Conservation (phyloP, 1,140 invertebrate species). For the Drosophila guanche region DNA sequence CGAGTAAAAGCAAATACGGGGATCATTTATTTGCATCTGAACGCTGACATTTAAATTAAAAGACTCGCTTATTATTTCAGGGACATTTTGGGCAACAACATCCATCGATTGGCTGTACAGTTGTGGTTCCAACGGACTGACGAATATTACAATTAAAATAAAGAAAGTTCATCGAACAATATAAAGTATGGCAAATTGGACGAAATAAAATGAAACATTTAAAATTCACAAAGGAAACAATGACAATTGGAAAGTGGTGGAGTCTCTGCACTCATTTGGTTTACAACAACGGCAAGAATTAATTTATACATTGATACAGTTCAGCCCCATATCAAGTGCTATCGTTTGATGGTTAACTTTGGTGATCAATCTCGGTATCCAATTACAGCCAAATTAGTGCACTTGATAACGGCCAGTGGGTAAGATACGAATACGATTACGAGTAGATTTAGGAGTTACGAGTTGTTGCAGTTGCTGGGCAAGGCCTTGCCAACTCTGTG, state of each 20-base stretch:
- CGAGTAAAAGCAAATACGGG: constrained; percentile 28
- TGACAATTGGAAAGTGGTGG: constrained; percentile 13
- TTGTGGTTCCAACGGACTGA: no score
- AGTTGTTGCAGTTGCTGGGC: constrained; percentile 8
- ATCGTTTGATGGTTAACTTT: constrained; percentile 7
- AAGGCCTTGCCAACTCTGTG: constrained; percentile 19
- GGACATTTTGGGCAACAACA: no score
- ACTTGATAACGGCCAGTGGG: constrained; percentile 66
- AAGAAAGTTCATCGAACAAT: no score
- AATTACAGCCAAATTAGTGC: constrained; percentile 66
- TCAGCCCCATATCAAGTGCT: constrained; percentile 64
- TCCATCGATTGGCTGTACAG: no score
- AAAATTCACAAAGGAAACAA: background rate
- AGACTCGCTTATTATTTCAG: background rate
- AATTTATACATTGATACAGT: constrained; percentile 59
- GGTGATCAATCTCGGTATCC: constrained; percentile 16
- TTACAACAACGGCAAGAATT: constrained; percentile 71
- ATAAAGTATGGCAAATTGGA: no score
- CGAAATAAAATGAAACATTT: no score
- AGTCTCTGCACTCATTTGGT: constrained; percentile 9
- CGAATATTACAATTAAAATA: constrained; percentile 5
- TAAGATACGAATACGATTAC: constrained; percentile 44
- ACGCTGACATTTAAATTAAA: constrained; percentile 1
- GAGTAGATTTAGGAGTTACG: constrained; percentile 42
- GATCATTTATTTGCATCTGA: constrained; percentile 1